phyloP scores from a whole-genome alignment of 2,888 invertebrate genomes.

The Nomada ferruginata region DNA sequence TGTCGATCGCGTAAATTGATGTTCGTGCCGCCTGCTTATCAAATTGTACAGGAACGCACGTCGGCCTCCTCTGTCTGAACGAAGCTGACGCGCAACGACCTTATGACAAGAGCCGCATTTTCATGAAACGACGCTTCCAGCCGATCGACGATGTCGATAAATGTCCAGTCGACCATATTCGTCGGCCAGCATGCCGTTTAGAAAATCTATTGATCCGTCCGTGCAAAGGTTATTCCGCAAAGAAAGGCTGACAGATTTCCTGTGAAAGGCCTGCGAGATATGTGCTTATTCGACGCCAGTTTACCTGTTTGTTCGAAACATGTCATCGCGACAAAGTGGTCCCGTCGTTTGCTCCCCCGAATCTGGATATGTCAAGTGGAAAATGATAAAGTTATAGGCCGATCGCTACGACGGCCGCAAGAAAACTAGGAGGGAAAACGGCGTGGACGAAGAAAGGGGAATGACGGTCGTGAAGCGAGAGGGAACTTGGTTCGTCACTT shows the following conservation, averaged over 20 bases:
- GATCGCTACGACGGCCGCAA: conserved; percentile 11
- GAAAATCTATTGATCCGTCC: conserved; percentile 38
- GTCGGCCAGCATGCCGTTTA: conserved; percentile 40
- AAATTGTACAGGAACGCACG: conserved; percentile 34
- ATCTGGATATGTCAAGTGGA: conserved; percentile 35
- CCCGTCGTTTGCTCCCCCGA: conserved; percentile 32
- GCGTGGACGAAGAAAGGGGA: not conserved
- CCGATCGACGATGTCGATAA: conserved; percentile 53
- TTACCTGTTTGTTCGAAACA: conserved; percentile 26
- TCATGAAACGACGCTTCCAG: conserved; percentile 51
- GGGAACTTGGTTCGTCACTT: not conserved
- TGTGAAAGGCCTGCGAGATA: conserved; percentile 16
- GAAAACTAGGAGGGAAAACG: conserved; percentile 1
- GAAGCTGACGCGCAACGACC: conserved; percentile 7
- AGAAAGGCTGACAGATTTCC: conserved; percentile 52
- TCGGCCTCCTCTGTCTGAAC: conserved; percentile 17
- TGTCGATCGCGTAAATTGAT: conserved; percentile 63
- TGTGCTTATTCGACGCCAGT: conserved; percentile 28
- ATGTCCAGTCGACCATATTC: conserved; percentile 56
- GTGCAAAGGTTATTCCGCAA: conserved; percentile 20
- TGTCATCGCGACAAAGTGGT: conserved; percentile 42
- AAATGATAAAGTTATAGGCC: conserved; percentile 29
- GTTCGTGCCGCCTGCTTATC: conserved; percentile 60
- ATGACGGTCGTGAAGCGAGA: not conserved
- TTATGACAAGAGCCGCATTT: conserved; percentile 62